phyloP scores from a whole-genome alignment of 1,140 invertebrate species.

The Eurosta solidaginis region DNA sequence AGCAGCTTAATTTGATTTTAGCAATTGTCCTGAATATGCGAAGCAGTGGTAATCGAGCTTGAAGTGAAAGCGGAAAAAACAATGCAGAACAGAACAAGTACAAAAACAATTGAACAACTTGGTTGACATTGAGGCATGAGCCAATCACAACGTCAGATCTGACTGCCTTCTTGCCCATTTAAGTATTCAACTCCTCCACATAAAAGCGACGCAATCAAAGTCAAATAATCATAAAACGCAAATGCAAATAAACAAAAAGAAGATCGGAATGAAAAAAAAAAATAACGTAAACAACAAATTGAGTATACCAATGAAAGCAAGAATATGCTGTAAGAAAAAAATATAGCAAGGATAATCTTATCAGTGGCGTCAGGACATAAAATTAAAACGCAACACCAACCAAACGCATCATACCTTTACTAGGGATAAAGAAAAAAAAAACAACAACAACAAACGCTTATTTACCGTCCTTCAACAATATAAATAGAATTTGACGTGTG shows the following conservation, averaged over 20 bases:
- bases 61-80: not conserved
- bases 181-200: not conserved
- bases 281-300: not conserved
- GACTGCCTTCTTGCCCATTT: not conserved
- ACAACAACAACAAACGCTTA: too few species aligned
- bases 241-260: not conserved
- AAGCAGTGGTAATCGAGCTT: not conserved
- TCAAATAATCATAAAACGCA: slow-evolving; percentile 26
- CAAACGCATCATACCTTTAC: not conserved
- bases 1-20: slow-evolving; percentile 16
- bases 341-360: not conserved
- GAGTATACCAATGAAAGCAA: not conserved
- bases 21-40: not conserved
- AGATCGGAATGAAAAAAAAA: not conserved
- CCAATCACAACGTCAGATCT: not conserved
- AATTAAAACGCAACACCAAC: slow-evolving; percentile 1
- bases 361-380: too few species aligned
- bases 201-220: slow-evolving; percentile 10
- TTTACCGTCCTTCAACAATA: too few species aligned
- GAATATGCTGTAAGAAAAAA: not conserved
- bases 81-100: not conserved
- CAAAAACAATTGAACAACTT: not conserved
- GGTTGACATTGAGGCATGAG: not conserved
- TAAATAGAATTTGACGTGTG: slow-evolving; percentile 26
- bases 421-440: not conserved